Conservation (phyloP, 2,113 vertebrate species). For the Toxostoma redivivum region DNA sequence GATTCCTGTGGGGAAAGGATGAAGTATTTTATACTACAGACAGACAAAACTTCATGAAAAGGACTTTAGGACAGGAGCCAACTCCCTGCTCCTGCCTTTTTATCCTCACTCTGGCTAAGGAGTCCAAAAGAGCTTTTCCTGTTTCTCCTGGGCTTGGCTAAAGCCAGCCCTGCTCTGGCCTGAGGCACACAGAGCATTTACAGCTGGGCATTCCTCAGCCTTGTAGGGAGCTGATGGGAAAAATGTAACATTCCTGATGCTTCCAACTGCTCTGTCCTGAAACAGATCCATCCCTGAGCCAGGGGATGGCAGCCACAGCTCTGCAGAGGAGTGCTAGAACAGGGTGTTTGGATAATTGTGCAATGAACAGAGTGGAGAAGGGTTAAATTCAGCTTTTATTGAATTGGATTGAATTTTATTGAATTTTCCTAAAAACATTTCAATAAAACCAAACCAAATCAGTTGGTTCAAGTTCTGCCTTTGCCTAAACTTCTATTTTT, state of each 20-base stretch:
- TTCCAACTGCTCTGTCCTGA: not conserved
- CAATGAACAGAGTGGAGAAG: not conserved
- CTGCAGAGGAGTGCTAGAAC: not conserved
- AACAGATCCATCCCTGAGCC: not conserved
- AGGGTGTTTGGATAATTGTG: not conserved
- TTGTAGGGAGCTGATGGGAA: not conserved
- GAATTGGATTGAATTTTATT: too few relatives aligned
- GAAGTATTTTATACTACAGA: not conserved
- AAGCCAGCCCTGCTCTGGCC: not conserved
- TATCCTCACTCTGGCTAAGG: not conserved
- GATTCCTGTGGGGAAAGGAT: not conserved
- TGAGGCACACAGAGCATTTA: not conserved
- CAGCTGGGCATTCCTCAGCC: not conserved
- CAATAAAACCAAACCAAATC: not conserved
- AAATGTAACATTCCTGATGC: not conserved
- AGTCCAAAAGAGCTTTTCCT: not conserved
- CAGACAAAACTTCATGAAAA: not conserved
- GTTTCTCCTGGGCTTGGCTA: not conserved
- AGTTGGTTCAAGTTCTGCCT: not conserved
- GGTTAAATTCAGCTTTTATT: not conserved
- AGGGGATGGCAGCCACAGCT: not conserved
- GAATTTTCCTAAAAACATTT: not conserved
- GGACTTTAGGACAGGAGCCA: not conserved
- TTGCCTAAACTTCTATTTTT: fast-evolving
- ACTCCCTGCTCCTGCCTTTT: not conserved